Conservation (phyloP, 2,888 invertebrate genomes). For the Cybosia mesomella region DNA sequence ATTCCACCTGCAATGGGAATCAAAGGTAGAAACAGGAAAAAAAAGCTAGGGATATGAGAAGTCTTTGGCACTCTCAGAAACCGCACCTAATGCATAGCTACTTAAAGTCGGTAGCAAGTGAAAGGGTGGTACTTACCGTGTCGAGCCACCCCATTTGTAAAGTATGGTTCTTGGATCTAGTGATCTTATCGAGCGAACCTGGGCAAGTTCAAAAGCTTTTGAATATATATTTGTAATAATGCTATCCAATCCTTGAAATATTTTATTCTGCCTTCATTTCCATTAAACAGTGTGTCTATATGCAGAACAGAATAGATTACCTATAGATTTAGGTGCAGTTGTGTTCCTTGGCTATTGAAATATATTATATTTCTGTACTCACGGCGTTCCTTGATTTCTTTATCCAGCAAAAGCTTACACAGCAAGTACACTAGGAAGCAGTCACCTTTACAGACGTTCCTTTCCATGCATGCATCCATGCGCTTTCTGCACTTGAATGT, state of each 20-base stretch:
- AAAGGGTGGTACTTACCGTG: conserved; percentile 2
- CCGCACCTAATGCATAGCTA: conserved; percentile 4
- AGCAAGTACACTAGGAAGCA: no score
- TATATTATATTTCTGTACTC: background rate
- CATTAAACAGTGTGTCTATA: background rate
- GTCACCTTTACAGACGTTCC: background rate
- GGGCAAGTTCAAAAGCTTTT: background rate
- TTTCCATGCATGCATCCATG: background rate
- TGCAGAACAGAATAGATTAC: background rate
- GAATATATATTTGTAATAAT: conserved; percentile 41
- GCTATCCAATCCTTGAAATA: background rate
- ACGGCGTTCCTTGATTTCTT: background rate
- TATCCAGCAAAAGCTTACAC: no score
- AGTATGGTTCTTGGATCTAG: conserved; percentile 1
- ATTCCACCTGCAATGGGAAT: background rate
- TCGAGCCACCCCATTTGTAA: conserved; percentile 2
- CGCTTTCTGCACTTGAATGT: background rate
- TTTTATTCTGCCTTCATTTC: background rate
- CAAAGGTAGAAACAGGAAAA: background rate
- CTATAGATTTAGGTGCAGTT: background rate
- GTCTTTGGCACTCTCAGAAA: background rate
- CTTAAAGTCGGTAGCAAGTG: background rate
- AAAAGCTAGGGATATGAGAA: background rate
- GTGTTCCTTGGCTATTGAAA: background rate
- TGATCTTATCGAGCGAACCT: background rate